These are phyloP conservation scores for Alethe castanea DNA, from an alignment of 2,113 vertebrate genomes.

Conservation along the genomic window DNA sequence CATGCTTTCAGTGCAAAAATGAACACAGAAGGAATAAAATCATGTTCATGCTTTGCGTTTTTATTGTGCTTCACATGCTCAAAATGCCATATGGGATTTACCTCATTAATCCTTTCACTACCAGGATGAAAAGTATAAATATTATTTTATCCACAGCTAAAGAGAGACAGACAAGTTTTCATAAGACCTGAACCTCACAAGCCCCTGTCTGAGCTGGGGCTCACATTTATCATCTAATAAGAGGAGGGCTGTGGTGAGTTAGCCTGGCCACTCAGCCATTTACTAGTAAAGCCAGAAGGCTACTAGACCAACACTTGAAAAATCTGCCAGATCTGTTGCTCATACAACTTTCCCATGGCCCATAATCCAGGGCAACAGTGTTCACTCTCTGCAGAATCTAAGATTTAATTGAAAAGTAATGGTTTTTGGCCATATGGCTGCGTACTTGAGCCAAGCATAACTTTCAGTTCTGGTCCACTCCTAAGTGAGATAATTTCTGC, in stretches of 20 bases:
- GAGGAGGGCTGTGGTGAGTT: neutral
- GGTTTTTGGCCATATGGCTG: neutral
- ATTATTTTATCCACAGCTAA: neutral
- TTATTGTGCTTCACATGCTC: neutral
- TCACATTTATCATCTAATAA: neutral
- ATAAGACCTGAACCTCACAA: neutral
- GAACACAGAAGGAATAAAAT: neutral
- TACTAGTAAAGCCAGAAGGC: neutral
- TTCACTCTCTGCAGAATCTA: neutral
- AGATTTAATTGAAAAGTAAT: neutral
- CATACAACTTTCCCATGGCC: neutral
- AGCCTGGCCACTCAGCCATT: neutral
- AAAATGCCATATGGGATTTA: neutral
- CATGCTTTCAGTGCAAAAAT: neutral
- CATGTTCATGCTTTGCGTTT: neutral
- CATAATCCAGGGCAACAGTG: neutral
- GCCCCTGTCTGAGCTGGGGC: neutral
- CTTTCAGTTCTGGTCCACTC: neutral
- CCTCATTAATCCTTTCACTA: neutral
- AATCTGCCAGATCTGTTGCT: neutral
- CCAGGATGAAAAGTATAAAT: neutral
- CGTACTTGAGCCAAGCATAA: neutral
- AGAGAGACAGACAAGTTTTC: neutral
- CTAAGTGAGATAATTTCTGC: neutral
- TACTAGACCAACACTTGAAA: neutral